Evolutionary conservation across 2,113 vertebrate genomes (phyloP).

Genomic region (Verasper variegatus): DNA sequence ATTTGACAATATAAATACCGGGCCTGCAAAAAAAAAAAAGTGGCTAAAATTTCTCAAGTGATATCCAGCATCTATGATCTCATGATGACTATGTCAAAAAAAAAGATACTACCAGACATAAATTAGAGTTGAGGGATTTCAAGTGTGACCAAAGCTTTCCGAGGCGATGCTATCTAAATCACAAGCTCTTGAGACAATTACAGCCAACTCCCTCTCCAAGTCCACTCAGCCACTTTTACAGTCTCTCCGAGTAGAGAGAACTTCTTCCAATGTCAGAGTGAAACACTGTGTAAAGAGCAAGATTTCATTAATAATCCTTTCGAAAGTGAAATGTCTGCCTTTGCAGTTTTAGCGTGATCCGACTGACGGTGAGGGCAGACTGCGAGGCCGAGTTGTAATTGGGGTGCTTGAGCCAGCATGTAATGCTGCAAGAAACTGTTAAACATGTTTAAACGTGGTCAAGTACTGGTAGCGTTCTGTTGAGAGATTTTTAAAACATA

Average conservation of each 20-base stretch:
- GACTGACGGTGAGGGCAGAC: conserved; percentile 66
- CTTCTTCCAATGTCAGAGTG: conserved; percentile 62
- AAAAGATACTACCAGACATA: conserved; percentile 9
- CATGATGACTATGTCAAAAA: conserved; percentile 29
- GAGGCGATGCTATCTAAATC: conserved; percentile 46
- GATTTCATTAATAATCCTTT: conserved; percentile 78
- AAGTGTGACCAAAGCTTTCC: conserved; percentile 57
- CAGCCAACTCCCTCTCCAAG: conserved; percentile 42
- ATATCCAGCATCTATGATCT: conserved; percentile 34
- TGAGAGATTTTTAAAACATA: conserved; percentile 32
- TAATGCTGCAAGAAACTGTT: conserved; percentile 54
- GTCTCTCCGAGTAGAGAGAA: conserved; percentile 53
- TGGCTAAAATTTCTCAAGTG: conserved; percentile 14
- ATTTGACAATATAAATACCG: too few relatives aligned
- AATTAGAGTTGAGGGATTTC: conserved; percentile 37
- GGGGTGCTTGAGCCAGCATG: conserved; percentile 62
- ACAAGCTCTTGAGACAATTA: conserved; percentile 61
- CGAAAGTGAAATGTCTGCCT: conserved; percentile 75
- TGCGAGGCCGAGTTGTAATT: conserved; percentile 65
- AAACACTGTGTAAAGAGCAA: conserved; percentile 69
- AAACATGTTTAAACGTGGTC: conserved; percentile 58
- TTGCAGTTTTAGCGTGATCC: conserved; percentile 68
- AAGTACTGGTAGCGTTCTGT: conserved; percentile 44
- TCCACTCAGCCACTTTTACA: conserved; percentile 60
- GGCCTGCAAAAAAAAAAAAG: neutral